Percentiles rank a stretch among this genome's conserved stretches.
Conservation (phyloP, 2,888 invertebrate species). For the Osedax frankpressi region DNA sequence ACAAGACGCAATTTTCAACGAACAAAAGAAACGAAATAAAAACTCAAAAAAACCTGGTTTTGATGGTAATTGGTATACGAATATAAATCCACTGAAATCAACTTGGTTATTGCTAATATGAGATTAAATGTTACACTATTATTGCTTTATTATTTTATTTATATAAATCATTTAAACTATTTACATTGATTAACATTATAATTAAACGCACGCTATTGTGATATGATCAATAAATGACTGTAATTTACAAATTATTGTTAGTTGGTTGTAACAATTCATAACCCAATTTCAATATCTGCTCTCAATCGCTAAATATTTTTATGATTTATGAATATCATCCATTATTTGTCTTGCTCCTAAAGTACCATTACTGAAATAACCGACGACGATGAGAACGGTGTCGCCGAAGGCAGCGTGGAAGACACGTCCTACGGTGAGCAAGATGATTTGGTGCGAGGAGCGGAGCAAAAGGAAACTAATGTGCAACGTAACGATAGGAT, state of each 20-base stretch:
- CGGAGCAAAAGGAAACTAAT: not conserved
- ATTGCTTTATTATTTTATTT: too few species aligned
- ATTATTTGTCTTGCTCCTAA: too few species aligned
- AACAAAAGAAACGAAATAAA: constrained; percentile 5
- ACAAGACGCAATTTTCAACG: constrained; percentile 29
- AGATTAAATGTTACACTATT: too few species aligned
- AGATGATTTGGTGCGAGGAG: not conserved
- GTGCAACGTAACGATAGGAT: constrained; percentile 18
- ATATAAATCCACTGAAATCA: constrained; percentile 29
- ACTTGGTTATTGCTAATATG: not conserved
- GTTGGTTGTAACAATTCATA: too few species aligned
- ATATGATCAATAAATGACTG: too few species aligned
- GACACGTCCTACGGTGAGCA: not conserved
- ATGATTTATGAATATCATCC: too few species aligned
- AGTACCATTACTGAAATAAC: constrained; percentile 31
- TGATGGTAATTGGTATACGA: constrained; percentile 42
- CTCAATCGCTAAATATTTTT: too few species aligned
- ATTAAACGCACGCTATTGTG: too few species aligned
- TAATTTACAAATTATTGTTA: too few species aligned
- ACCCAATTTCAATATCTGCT: too few species aligned
- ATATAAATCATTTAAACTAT: too few species aligned
- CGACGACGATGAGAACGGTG: constrained; percentile 31
- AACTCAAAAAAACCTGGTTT: constrained; percentile 32
- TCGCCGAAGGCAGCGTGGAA: constrained; percentile 31
- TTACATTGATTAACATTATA: too few species aligned